Evolutionary conservation across 2,888 invertebrate genomes (phyloP), one percentile per base, ranked within the genome.

Genomic region (Cataglyphis rosenhaueri): DNA sequence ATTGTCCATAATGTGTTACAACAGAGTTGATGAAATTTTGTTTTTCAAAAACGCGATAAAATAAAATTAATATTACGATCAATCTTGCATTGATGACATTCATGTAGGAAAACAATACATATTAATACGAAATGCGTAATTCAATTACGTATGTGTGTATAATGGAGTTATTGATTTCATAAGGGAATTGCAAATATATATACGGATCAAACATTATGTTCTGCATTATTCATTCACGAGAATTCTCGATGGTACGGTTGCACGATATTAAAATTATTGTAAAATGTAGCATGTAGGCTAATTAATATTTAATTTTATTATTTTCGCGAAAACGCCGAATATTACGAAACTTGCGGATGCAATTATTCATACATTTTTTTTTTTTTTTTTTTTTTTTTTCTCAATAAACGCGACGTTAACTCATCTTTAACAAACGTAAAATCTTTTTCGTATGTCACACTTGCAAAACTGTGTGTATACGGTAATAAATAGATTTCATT

Each of bases 121-220:
- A 68, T 79, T 79, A 70, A 68, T 70, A 12, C 9, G 10, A 59
- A 70, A 78, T 68, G 8, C 18, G 57, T 76, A 79, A 79, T 62
- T 81, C n/a, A 73, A 81, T 81, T 81, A 62, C 29, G 62, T 38
- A 15, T 35, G 38, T 52, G 41, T 29, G 64, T 52, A 52, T 38
- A 74, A 74, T 48, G 29, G 9, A 55, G 18, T 74, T 74, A 74
- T 74, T 62, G 35, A 70, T 59, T 48, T 35, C 35, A 70, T 70
- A 55, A 55, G 52, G 55, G 55, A 55, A 52, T 52, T 78, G 32
- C 44, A 78, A 59, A 78, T 59, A 66, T 52, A 52, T 55, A 52
- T 55, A 15, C 44, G 21, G 10, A 68, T 70, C 44, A 59, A 70
- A 44, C 44, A 70, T 70, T 29, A 3, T 25, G 32, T 12, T 5